A percentile compares a stretch with the other conserved stretches of the same genome.
Conservation (phyloP, 2,888 invertebrate species). For the Epistrophe grossulariae region DNA sequence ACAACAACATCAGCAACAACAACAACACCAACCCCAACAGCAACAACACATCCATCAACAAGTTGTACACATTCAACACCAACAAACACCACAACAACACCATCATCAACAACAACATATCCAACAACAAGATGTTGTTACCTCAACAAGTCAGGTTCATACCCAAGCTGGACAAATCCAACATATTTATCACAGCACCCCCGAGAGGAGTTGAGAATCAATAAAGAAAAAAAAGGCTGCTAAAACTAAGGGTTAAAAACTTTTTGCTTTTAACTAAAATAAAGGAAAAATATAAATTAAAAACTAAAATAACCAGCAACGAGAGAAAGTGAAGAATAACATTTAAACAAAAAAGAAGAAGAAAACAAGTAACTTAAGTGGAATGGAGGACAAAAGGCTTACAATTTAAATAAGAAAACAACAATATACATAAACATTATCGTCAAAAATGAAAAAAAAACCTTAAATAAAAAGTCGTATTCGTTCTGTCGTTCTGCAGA, state of each 20-base stretch:
- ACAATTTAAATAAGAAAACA: constrained; percentile 64
- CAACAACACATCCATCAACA: constrained; percentile 82
- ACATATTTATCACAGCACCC: constrained; percentile 83
- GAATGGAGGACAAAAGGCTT: constrained; percentile 74
- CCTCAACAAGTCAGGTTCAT: constrained; percentile 82
- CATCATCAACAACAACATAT: constrained; percentile 81
- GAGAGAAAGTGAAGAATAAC: constrained; percentile 34
- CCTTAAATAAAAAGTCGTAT: constrained; percentile 34
- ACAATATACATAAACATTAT: constrained; percentile 45
- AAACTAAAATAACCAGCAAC: constrained; percentile 41
- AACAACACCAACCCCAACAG: constrained; percentile 79
- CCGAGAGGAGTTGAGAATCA: constrained; percentile 84
- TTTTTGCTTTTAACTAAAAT: constrained; percentile 35
- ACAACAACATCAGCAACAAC: constrained; percentile 76
- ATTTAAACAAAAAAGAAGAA: constrained; percentile 26
- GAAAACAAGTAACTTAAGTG: constrained; percentile 66
- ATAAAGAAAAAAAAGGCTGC: constrained; percentile 81
- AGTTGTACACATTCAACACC: constrained; percentile 82
- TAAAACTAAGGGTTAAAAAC: constrained; percentile 82
- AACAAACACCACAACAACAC: constrained; percentile 78
- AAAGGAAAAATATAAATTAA: constrained; percentile 1
- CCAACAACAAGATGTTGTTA: constrained; percentile 82
- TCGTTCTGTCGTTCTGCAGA: constrained; percentile 27
- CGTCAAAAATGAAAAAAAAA: constrained; percentile 28
- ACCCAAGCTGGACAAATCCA: constrained; percentile 81